Conservation (phyloP, 2,113 vertebrate genomes). For the Phyllopteryx taeniolatus region DNA sequence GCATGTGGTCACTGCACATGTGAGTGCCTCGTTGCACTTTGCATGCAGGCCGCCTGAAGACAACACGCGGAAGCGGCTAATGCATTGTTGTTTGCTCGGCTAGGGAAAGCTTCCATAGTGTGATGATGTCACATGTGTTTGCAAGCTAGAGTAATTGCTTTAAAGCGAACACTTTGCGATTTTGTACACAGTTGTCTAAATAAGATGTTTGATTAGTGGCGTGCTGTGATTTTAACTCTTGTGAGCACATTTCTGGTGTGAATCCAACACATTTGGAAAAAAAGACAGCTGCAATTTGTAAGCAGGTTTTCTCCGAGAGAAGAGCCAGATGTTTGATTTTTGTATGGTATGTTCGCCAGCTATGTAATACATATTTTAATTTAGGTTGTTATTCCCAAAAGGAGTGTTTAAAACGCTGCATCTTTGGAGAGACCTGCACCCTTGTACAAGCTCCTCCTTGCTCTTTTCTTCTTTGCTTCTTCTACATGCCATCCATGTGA, state of each 20-base stretch:
- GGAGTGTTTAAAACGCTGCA: not conserved
- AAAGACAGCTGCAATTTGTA: not conserved
- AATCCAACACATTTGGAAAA: conserved; percentile 2
- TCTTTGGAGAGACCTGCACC: not conserved
- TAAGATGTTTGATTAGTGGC: not conserved
- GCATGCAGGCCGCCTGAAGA: not conserved
- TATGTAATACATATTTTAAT: not conserved
- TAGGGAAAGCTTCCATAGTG: not conserved
- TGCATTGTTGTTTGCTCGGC: not conserved
- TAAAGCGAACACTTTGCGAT: not conserved
- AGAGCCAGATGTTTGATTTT: not conserved
- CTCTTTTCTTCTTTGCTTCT: conserved; percentile 29
- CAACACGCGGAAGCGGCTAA: not conserved
- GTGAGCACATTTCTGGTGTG: not conserved
- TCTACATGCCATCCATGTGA: conserved; percentile 44
- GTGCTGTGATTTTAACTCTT: not conserved
- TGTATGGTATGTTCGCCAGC: not conserved
- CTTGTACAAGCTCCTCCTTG: conserved; percentile 11
- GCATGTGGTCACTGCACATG: not conserved
- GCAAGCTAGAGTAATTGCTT: not conserved
- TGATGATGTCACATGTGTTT: not conserved
- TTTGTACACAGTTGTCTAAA: not conserved
- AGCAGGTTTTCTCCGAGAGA: not conserved
- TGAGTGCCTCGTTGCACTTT: not conserved
- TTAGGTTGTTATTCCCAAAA: not conserved